These are phyloP conservation scores for Drosophila baimaii DNA, from an alignment of 1,140 invertebrate species.

Conservation along the genomic window DNA sequence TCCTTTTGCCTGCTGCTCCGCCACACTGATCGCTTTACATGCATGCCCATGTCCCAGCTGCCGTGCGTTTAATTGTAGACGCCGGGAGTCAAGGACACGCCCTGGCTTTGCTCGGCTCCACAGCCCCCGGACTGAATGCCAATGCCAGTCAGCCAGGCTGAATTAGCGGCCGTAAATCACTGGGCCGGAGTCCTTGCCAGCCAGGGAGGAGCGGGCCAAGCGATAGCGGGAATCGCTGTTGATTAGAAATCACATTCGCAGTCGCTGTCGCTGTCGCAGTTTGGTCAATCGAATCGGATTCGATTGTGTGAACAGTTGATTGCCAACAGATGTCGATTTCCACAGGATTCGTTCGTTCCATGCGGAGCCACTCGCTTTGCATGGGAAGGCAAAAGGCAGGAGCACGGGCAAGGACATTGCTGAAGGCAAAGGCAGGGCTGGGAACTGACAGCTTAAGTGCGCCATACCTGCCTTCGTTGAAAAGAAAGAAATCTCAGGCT, in stretches of 20 bases:
- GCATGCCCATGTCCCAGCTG: constrained; percentile 7
- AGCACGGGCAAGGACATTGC: background rate
- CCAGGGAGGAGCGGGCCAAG: background rate
- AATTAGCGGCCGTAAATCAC: constrained; percentile 51
- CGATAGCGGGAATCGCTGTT: background rate
- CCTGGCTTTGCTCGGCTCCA: no score
- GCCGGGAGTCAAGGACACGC: constrained; percentile 19
- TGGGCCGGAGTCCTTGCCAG: background rate
- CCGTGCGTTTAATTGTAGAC: constrained; percentile 28
- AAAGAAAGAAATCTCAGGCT: constrained; percentile 6
- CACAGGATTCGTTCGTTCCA: background rate
- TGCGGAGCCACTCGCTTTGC: background rate
- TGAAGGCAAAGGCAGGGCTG: background rate
- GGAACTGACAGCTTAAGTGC: constrained; percentile 15
- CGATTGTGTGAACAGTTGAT: constrained; percentile 40
- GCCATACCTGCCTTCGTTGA: constrained; percentile 2
- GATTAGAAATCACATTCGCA: constrained; percentile 42
- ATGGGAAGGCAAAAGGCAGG: background rate
- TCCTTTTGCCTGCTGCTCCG: background rate
- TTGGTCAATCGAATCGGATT: constrained; percentile 47
- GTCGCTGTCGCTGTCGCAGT: constrained; percentile 1
- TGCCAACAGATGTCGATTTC: constrained; percentile 45
- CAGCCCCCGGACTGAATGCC: constrained; percentile 2
- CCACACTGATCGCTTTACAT: constrained; percentile 20
- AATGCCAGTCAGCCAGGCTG: constrained; percentile 8